Percentiles rank a stretch among this genome's conserved stretches.
Conservation (phyloP, 1,140 invertebrate species). For the Cecropterus lyciades region DNA sequence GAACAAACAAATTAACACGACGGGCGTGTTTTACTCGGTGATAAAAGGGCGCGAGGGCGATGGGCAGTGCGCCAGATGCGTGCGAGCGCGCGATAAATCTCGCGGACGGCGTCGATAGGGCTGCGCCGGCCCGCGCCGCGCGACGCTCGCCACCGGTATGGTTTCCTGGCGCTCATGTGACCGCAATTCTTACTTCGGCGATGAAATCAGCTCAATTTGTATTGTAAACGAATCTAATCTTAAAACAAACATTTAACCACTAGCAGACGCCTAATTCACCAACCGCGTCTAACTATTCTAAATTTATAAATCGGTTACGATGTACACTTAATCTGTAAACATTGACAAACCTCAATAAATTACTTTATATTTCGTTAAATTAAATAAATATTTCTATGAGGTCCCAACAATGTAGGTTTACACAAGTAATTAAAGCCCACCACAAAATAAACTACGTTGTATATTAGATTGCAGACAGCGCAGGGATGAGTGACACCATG, state of each 20-base stretch:
- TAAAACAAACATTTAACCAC: background rate
- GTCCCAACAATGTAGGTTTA: background rate
- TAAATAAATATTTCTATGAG: too few species aligned
- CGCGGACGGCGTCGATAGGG: conserved; percentile 50
- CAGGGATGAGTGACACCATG: conserved; percentile 31
- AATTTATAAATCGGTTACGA: too few species aligned
- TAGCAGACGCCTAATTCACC: background rate
- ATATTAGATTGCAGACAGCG: conserved; percentile 19
- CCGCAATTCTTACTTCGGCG: conserved; percentile 6
- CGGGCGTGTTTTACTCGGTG: conserved; percentile 76
- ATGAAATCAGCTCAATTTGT: background rate
- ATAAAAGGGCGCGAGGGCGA: conserved; percentile 77
- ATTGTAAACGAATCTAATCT: background rate
- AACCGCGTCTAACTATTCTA: too few species aligned
- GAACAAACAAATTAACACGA: conserved; percentile 82
- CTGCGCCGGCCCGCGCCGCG: conserved; percentile 37
- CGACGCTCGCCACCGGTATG: conserved; percentile 15
- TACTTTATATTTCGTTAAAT: too few species aligned
- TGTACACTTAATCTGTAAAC: too few species aligned
- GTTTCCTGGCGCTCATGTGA: conserved; percentile 10
- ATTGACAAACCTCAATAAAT: too few species aligned
- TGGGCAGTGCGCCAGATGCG: conserved; percentile 71
- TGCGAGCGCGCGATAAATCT: conserved; percentile 73
- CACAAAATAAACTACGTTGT: conserved; percentile 6
- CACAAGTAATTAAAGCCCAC: conserved; percentile 2